Percentiles rank a stretch among this genome's conserved stretches.
These are phyloP conservation scores for Hypsopygia costalis DNA, from an alignment of 2,888 invertebrate species.

Conservation along the genomic window DNA sequence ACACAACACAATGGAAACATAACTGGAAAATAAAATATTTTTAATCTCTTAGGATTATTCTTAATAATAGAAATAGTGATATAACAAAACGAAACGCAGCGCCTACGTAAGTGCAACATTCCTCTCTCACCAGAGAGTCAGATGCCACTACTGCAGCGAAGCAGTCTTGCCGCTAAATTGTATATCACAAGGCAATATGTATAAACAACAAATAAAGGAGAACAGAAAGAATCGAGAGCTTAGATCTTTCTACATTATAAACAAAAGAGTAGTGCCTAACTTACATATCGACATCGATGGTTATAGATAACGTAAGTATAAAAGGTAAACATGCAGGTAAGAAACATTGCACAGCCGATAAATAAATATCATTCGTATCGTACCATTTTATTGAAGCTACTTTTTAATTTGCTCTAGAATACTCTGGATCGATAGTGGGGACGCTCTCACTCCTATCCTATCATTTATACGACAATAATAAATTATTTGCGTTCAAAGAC, in stretches of 20 bases:
- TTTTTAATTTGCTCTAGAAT: constrained; percentile 24
- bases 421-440: constrained; percentile 28
- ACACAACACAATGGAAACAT: constrained; percentile 34
- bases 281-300: neutral
- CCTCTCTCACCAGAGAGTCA: no score
- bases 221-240: neutral
- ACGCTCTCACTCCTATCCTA: constrained; percentile 49
- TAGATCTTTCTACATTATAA: neutral
- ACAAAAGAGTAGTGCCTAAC: neutral
- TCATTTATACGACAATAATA: constrained; percentile 37
- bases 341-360: constrained; percentile 46
- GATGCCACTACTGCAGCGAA: no score
- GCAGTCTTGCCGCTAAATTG: constrained; percentile 24
- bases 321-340: constrained; percentile 4
- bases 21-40: constrained; percentile 37
- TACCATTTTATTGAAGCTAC: constrained; percentile 19
- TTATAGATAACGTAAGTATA: neutral
- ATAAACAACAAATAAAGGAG: constrained; percentile 9
- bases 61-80: constrained; percentile 25
- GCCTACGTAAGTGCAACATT: no score
- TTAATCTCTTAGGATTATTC: constrained; percentile 33
- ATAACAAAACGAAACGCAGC: constrained; percentile 1
- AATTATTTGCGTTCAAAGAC: constrained; percentile 48
- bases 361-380: constrained; percentile 27
- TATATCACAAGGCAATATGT: constrained; percentile 45